A percentile compares a stretch with the other conserved stretches of the same genome.
These are phyloP conservation scores for Elaphurus davidianus DNA, from an alignment of 2,113 vertebrate genomes.

Conservation along the genomic window DNA sequence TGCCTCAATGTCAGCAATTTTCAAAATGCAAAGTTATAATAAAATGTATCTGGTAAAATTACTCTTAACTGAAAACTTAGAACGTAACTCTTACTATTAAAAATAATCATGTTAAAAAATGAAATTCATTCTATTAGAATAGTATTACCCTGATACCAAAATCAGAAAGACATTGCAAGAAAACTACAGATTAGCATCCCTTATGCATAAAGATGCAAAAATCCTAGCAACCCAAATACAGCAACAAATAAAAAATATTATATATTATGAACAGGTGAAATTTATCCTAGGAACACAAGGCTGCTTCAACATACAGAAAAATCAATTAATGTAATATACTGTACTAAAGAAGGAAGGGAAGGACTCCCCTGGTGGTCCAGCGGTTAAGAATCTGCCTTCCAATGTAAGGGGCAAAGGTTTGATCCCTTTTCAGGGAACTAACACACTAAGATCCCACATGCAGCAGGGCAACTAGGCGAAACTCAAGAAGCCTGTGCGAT, in stretches of 20 bases:
- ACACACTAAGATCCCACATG: not conserved
- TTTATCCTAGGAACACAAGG: not conserved
- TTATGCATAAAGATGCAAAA: not conserved
- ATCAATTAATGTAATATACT: not conserved
- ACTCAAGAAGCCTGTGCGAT: not conserved
- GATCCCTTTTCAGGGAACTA: not conserved
- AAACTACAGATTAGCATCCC: not conserved
- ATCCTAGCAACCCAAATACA: not conserved
- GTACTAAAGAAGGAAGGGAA: not conserved
- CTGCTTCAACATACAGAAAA: not conserved
- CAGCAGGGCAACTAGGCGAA: not conserved
- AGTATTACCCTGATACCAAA: not conserved
- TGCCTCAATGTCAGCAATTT: not conserved
- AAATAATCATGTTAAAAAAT: not conserved
- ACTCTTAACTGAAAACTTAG: not conserved
- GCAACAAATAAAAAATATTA: not conserved
- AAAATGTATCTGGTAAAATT: not conserved
- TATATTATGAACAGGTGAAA: not conserved
- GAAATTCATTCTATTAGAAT: not conserved
- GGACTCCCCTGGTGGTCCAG: not conserved
- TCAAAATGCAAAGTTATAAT: not conserved
- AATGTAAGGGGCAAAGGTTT: not conserved
- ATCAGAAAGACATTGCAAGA: not conserved
- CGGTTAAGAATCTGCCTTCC: not conserved
- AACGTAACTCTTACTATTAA: not conserved